Base-by-base conservation (phyloP, 2,113 vertebrate species). In the Brienomyrus brachyistius region DNA sequence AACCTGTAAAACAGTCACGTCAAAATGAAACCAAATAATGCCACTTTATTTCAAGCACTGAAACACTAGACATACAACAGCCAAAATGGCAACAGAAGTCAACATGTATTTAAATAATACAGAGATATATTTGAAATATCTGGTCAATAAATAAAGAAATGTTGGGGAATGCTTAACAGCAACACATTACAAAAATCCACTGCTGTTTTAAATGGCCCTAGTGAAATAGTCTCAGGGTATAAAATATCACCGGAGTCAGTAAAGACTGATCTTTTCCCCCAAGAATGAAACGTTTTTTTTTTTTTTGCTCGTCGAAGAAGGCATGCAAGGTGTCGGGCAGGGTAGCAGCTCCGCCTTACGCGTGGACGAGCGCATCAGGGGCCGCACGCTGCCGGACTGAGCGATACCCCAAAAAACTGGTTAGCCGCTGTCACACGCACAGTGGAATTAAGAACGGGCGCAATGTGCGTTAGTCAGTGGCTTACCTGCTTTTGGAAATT, bases 371-470 rank as follows among this genome's bases (percentile, higher is more conserved):
- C 9, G 48, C 27, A 56, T 27, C 35, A 23, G 59, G 35, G 7
- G n/a, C n/a, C 52, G 31, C 54, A 85, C 56, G 10, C 40, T 86
- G 83, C 23, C 51, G 40, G 66, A 90, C 92, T 59, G 89, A 89
- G 27, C 89, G 95, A 94, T 93, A 92, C 94, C 97, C 96, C 97
- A 96, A 98, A 97, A 97, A 96, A 95, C 98, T 97, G 97, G 97
- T 99, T 99, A 99, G 98, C 98, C 98, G 98, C 98, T 99, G 98
- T 99, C 98, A 99, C 98, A 99, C 98, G 98, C 98, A 99, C 98
- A 99, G 98, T 99, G 98, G 97, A 96, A 95, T 93, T 95, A 91
- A 91, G 90, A 96, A 96, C 91, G 96, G 94, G 96, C 98, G 96
- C 98, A 99, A 98, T 99, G 98, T 99, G 98, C 98, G 96, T 98